phyloP scores from a whole-genome alignment of 2,113 vertebrate genomes.

The Noturus placidus region DNA sequence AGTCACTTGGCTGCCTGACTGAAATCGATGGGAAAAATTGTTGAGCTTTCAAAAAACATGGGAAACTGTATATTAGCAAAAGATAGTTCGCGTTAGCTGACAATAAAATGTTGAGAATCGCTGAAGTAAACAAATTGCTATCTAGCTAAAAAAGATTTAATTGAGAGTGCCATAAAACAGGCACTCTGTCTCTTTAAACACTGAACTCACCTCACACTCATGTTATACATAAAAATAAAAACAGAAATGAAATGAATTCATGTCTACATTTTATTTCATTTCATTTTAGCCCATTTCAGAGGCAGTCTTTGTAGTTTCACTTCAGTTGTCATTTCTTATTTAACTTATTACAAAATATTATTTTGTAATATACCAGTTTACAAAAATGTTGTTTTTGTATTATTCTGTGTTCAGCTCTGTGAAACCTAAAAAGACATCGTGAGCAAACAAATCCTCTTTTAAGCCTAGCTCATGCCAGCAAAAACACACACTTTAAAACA shows the following conservation, averaged over 20 bases:
- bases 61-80: no score
- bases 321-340: background rate
- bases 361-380: conserved; percentile 3
- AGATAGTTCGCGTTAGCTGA: no score
- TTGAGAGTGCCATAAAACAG: no score
- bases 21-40: no score
- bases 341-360: background rate
- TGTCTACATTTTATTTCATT: background rate
- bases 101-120: no score
- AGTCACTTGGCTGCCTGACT: no score
- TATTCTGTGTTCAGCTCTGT: conserved; percentile 15
- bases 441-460: conserved; percentile 33
- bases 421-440: conserved; percentile 7
- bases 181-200: background rate
- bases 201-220: background rate
- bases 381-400: conserved; percentile 9
- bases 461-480: background rate
- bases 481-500: conserved; percentile 30
- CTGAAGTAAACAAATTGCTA: no score
- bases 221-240: background rate
- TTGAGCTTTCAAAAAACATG: no score
- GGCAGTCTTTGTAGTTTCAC: background rate
- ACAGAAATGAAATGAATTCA: background rate
- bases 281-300: background rate
- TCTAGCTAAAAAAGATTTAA: no score